Conservation (phyloP, 2,888 invertebrate genomes). For the Synergus laeviventris region DNA sequence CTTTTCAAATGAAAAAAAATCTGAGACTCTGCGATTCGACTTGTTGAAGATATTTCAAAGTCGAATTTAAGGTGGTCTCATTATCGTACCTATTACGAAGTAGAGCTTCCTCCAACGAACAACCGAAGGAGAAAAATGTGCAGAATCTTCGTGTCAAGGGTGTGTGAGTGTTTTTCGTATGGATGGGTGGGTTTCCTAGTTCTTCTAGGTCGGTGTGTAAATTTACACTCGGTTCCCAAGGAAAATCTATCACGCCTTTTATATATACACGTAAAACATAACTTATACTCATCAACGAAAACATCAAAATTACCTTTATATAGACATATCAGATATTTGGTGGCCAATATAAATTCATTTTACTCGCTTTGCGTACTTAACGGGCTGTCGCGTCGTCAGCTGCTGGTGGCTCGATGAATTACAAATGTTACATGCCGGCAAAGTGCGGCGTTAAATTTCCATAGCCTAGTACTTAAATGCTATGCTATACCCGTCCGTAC, state of each 20-base stretch:
- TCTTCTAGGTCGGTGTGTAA: constrained; percentile 58
- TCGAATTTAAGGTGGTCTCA: constrained; percentile 17
- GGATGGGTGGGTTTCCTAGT: constrained; percentile 4
- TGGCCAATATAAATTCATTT: constrained; percentile 63
- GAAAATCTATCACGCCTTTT: constrained; percentile 60
- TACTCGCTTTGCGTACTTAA: constrained; percentile 54
- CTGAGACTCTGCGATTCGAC: constrained; percentile 33
- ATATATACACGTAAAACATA: constrained; percentile 14
- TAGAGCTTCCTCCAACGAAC: background rate
- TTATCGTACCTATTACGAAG: constrained; percentile 21
- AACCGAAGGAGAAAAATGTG: constrained; percentile 22
- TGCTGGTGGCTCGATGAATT: constrained; percentile 61
- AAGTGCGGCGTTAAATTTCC: constrained; percentile 64
- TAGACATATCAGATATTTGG: constrained; percentile 24
- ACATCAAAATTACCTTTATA: background rate
- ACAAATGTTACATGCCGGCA: constrained; percentile 62
- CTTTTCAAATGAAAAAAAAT: background rate
- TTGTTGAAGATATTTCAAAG: constrained; percentile 9
- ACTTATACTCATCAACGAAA: background rate
- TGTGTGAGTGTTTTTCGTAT: constrained; percentile 3
- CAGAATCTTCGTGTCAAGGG: constrained; percentile 22
- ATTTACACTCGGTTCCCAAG: constrained; percentile 58
- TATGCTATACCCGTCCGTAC: constrained; percentile 27
- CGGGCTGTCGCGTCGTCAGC: constrained; percentile 58
- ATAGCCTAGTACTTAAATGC: constrained; percentile 60